Percentiles rank a stretch among this genome's conserved stretches.
These are phyloP conservation scores for Drepana falcataria DNA, from an alignment of 2,888 invertebrate species.

Conservation along the genomic window DNA sequence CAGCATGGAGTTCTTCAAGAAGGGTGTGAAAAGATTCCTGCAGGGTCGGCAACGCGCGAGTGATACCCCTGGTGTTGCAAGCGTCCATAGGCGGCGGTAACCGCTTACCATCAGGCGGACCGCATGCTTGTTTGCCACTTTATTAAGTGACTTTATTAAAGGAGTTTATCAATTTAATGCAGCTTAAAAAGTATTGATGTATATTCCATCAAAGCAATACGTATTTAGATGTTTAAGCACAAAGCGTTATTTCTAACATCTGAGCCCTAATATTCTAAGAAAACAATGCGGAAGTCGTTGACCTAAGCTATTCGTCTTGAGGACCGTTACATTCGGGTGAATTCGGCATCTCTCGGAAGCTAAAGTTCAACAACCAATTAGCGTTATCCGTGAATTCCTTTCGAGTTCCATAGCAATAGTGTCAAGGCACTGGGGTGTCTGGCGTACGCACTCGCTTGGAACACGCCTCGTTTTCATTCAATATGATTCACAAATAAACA, in stretches of 20 bases:
- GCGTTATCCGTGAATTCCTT: slow-evolving; percentile 12
- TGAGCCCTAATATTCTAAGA: background rate
- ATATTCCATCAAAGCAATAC: background rate
- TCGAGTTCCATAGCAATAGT: slow-evolving; percentile 1
- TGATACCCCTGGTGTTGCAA: no score
- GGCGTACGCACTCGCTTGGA: background rate
- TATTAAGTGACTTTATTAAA: no score
- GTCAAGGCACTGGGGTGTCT: background rate
- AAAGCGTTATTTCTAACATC: background rate
- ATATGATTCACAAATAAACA: no score
- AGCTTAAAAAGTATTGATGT: no score
- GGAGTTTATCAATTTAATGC: no score
- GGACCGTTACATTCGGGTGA: slow-evolving; percentile 2
- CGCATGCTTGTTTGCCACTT: no score
- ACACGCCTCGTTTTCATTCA: background rate
- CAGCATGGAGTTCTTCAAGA: no score
- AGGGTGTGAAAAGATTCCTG: no score
- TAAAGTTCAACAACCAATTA: slow-evolving; percentile 13
- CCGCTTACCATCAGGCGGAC: no score
- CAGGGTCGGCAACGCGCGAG: no score
- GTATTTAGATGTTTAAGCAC: background rate
- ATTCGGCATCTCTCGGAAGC: slow-evolving; percentile 3
- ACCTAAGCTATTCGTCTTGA: background rate
- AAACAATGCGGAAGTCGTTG: background rate
- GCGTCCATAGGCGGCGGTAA: no score